A percentile compares a stretch with the other conserved stretches of the same genome.
Evolutionary conservation across 2,113 vertebrate species (phyloP).

Genomic region (Ceyx margarethae): DNA sequence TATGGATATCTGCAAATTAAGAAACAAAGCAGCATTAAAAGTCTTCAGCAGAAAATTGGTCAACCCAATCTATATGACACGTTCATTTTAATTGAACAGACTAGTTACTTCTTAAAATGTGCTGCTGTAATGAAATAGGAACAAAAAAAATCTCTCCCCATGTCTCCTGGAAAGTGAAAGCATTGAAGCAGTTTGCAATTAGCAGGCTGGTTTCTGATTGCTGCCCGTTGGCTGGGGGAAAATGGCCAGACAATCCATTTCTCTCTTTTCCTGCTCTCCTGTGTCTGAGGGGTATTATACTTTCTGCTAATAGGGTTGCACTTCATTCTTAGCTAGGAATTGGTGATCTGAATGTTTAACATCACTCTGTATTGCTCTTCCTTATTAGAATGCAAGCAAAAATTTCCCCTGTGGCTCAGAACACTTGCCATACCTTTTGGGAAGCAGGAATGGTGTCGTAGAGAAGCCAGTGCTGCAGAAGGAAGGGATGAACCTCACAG

Average conservation of each 20-base stretch:
- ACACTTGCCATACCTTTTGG: slow-evolving; percentile 91
- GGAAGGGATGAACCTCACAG: slow-evolving; percentile 77
- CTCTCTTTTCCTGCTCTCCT: not conserved
- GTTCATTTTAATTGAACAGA: slow-evolving; percentile 5
- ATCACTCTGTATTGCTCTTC: slow-evolving; percentile 26
- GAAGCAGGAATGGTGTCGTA: slow-evolving; percentile 77
- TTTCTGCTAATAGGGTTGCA: not conserved
- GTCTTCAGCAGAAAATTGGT: not conserved
- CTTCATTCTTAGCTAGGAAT: slow-evolving; percentile 19
- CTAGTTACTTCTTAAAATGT: not conserved
- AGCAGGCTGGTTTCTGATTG: slow-evolving; percentile 1
- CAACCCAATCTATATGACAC: not conserved
- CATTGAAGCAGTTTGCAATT: not conserved
- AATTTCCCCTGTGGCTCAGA: slow-evolving; percentile 85
- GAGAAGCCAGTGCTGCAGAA: slow-evolving; percentile 59
- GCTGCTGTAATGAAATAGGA: not conserved
- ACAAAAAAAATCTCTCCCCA: not conserved
- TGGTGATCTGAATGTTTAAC: slow-evolving; percentile 55
- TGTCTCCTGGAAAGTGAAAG: not conserved
- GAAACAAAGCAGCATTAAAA: not conserved
- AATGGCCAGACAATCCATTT: not conserved
- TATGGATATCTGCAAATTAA: not conserved
- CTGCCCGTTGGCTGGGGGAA: not conserved
- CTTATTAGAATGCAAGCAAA: slow-evolving; percentile 61
- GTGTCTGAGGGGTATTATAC: not conserved